These are phyloP conservation scores for Syngnathus rostellatus DNA, from an alignment of 2,797 vertebrate genomes.

Conservation along the genomic window DNA sequence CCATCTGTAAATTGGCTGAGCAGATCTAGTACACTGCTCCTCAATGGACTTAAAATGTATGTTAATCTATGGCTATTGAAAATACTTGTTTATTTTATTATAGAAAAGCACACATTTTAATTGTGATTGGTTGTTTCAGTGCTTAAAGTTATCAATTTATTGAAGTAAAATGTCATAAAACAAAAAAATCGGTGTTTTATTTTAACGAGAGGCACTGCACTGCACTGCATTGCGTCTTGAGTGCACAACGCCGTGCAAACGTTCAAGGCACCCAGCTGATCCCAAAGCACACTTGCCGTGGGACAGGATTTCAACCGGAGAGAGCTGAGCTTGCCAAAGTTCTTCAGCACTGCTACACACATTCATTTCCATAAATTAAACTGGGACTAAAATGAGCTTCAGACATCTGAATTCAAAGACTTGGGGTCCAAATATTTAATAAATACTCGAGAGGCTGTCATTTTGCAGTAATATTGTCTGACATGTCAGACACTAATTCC, in stretches of 20 bases:
- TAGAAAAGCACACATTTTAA: background rate
- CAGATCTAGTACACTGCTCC: background rate
- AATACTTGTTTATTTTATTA: background rate
- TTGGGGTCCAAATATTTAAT: conserved; percentile 47
- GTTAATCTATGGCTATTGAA: background rate
- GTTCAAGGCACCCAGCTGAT: conserved; percentile 37
- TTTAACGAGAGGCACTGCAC: background rate
- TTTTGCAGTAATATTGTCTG: conserved; percentile 43
- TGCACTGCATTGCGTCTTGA: conserved; percentile 10
- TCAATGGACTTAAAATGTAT: background rate
- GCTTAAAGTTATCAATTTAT: background rate
- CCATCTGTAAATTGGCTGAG: background rate
- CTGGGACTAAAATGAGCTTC: conserved; percentile 43
- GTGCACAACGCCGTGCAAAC: conserved; percentile 28
- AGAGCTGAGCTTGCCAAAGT: conserved; percentile 40
- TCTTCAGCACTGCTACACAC: conserved; percentile 44
- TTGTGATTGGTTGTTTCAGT: background rate
- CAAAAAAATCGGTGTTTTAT: background rate
- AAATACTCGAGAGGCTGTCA: conserved; percentile 52
- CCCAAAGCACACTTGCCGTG: conserved; percentile 34
- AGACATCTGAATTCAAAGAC: conserved; percentile 46
- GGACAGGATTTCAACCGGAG: conserved; percentile 46
- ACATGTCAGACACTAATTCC: conserved; percentile 12
- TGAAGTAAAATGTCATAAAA: background rate
- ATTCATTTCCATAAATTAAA: conserved; percentile 63